Conservation (phyloP, 2,888 invertebrate species). For the Nomada fucata region DNA sequence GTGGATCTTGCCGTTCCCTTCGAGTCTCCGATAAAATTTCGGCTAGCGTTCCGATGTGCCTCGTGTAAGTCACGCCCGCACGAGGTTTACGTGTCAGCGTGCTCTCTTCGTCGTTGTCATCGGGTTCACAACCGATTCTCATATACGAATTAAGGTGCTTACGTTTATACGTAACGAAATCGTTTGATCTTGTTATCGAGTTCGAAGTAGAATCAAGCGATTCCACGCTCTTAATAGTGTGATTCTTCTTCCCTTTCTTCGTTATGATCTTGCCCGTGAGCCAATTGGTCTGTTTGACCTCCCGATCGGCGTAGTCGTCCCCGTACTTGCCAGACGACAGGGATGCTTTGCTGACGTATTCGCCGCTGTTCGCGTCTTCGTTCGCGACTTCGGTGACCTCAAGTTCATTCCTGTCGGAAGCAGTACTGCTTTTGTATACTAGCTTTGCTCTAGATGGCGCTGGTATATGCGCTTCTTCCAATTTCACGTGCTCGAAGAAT, state of each 20-base stretch:
- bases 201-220: slow-evolving; percentile 21
- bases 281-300: slow-evolving; percentile 39
- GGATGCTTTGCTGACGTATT: slow-evolving; percentile 50
- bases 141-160: slow-evolving; percentile 38
- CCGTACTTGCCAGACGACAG: slow-evolving; percentile 29
- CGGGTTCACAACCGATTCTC: slow-evolving; percentile 37
- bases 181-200: slow-evolving; percentile 12
- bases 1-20: slow-evolving; percentile 40
- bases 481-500: slow-evolving; percentile 82
- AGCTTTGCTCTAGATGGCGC: slow-evolving; percentile 83
- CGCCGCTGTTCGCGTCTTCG: slow-evolving; percentile 44
- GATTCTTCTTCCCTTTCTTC: slow-evolving; percentile 37
- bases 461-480: slow-evolving; percentile 84
- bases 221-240: slow-evolving; percentile 23
- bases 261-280: slow-evolving; percentile 25
- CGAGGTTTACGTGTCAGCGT: slow-evolving; percentile 27
- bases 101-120: slow-evolving; percentile 49
- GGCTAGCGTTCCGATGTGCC: slow-evolving; percentile 33
- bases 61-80: slow-evolving; percentile 35
- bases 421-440: slow-evolving; percentile 64
- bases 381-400: slow-evolving; percentile 45
- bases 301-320: slow-evolving; percentile 37
- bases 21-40: slow-evolving; percentile 49
- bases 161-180: slow-evolving; percentile 48
- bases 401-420: slow-evolving; percentile 52